A percentile compares a stretch with the other conserved stretches of the same genome.
phyloP scores from a whole-genome alignment of 1,140 invertebrate species.

The Trinorchestia longiramus region DNA sequence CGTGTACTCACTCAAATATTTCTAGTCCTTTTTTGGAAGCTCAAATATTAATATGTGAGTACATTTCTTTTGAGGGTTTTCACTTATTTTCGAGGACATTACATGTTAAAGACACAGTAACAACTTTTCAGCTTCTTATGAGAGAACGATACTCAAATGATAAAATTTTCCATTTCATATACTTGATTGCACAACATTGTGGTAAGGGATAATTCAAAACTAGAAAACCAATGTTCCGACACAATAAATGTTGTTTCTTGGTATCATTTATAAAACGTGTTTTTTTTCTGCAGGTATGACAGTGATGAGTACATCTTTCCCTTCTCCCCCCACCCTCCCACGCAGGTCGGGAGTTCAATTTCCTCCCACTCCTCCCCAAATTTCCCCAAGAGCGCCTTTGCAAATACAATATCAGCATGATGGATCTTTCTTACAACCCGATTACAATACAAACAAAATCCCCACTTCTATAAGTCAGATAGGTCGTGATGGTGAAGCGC shows the following conservation, averaged over 20 bases:
- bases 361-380: background rate
- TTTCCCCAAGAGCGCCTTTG: background rate
- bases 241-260: background rate
- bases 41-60: too few relatives aligned
- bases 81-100: too few relatives aligned
- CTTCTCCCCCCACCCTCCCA: background rate
- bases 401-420: background rate
- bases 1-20: too few relatives aligned
- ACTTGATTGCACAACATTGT: background rate
- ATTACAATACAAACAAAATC: background rate
- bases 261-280: background rate
- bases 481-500: background rate
- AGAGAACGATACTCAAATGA: background rate
- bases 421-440: background rate
- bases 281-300: constrained; percentile 22
- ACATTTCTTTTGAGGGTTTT: too few relatives aligned
- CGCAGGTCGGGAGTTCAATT: background rate
- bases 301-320: constrained; percentile 25
- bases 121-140: too few relatives aligned
- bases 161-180: background rate
- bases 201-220: background rate
- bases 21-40: too few relatives aligned
- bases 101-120: too few relatives aligned
- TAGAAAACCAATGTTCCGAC: background rate
- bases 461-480: background rate